Base-by-base conservation (phyloP, 2,113 vertebrate species). In the Xiphorhynchus elegans region DNA sequence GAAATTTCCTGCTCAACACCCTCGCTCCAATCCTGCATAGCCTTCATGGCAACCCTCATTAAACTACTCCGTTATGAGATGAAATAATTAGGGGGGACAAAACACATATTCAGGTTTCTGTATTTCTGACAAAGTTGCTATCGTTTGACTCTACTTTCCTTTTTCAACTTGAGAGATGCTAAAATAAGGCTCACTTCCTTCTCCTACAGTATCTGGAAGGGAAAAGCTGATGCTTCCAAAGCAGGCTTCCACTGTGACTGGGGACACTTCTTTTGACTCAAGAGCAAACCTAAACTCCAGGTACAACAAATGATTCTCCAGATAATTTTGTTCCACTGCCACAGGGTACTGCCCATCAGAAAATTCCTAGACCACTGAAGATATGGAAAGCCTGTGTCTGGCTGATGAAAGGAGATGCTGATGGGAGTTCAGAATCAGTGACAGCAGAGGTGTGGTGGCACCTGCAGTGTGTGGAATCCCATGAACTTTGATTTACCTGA, bases 181-280 rank as follows among this genome's bases (percentile, higher is more conserved):
- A 93, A 97, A 96, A 95, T 82, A 94, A 97, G 93, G 75, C 2
- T 28, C 39, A 55, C 25, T 94, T 93, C 72, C 76, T 94, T 85
- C 87, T 73, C 55, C 83, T 94, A 58, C 28, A 81, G n/a, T 84
- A 74, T 82, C 73, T 73, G 76, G 67, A 92, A 85, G 44, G 76
- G 13, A 76, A 88, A 63, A 63, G 60, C 39, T 29, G 39, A 40
- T 40, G 60, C 60, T 63, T 63, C 39, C 39, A 49, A 63, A 59
- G 40, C 46, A 60, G 31, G n/a, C 37, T 50, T 56, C 24, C 58
- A 2, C 55, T 50, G 35, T 68, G 42, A 33, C n/a, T 72, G 67
- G 82, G 40, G 37, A 85, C 10, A 49, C 35, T 78, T 67, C 17
- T 87, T 89, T 26, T 2, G 10, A 24, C 35, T 64, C 46, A 66